phyloP scores from a whole-genome alignment of 2,888 invertebrate genomes.

The Blastobasis adustella region DNA sequence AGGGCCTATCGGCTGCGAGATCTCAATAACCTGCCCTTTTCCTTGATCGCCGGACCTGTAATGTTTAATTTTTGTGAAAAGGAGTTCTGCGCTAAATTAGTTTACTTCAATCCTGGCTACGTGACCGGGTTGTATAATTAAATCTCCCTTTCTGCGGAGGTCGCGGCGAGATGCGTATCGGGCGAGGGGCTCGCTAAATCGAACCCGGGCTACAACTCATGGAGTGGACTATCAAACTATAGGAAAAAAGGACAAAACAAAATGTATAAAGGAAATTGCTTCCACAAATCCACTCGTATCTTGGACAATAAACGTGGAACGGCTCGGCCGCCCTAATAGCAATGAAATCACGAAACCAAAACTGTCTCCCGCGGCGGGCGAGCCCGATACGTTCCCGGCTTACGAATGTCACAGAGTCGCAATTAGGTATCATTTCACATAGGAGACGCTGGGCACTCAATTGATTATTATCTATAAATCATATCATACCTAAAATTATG shows the following conservation, averaged over 20 bases:
- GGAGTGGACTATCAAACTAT: conserved; percentile 67
- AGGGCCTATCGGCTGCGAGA: background rate
- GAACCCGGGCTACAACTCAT: conserved; percentile 65
- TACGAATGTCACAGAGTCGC: conserved; percentile 34
- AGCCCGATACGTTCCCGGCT: conserved; percentile 41
- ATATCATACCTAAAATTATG: no score
- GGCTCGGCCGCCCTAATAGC: conserved; percentile 69
- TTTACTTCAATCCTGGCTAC: conserved; percentile 56
- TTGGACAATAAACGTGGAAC: conserved; percentile 71
- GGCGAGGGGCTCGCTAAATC: conserved; percentile 56
- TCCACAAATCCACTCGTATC: conserved; percentile 75
- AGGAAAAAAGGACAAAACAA: conserved; percentile 73
- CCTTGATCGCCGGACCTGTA: conserved; percentile 17
- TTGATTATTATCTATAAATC: no score
- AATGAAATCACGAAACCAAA: conserved; percentile 75
- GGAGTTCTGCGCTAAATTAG: conserved; percentile 60
- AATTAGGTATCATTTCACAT: background rate
- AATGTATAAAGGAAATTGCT: conserved; percentile 76
- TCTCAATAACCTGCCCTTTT: conserved; percentile 4
- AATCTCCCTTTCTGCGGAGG: conserved; percentile 43
- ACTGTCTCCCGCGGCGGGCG: conserved; percentile 58
- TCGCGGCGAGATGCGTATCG: conserved; percentile 58
- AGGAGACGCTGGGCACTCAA: no score
- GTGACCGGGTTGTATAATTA: conserved; percentile 65
- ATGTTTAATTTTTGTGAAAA: conserved; percentile 40